Evolutionary conservation across 2,797 vertebrate species (phyloP), one percentile per base, ranked within the genome.

Genomic region (Pyrocephalus nanus): DNA sequence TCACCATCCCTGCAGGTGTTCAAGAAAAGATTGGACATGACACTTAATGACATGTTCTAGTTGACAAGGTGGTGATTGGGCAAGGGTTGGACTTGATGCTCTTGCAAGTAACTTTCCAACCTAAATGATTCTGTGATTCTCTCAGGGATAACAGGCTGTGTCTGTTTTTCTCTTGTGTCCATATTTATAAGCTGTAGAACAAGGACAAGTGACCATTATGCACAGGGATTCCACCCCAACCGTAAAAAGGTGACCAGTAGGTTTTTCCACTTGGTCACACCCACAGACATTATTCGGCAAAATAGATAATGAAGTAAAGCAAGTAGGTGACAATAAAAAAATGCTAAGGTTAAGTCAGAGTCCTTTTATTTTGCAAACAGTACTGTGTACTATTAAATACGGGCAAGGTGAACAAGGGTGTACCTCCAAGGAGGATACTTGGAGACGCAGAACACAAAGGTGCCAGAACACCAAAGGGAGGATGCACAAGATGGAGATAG

Each of bases 251-350:
- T 62, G 69, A 84, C 89, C 60, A 78, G 78, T 38, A 54, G 36
- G 11, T 78, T 93, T 92, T 96, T 94, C 82, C 85, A 91, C 85
- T 81, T 57, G 79, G 91, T 80, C 76, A 81, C 82, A 70, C 55
- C 29, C 79, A 75, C 32, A 93, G 85, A 87, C 79, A 78, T 72
- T 80, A 86, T 82, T 62, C 70, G 48, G 87, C 62, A 91, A 96
- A 95, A 91, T 0, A n/a, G 43, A 55, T 76, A 93, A 96, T 60
- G 69, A 93, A 91, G 55, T 66, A 88, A 78, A 94, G 81, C 38
- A 71, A 50, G 18, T 8, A 18, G 11, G 62, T 84, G 91, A 78
- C 75, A 74, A 43, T 75, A 95, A 94, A 74, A 80, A 95, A 93
- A 82, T 86, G 73, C 66, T 65, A 94, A 92, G 81, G 92, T 88